phyloP scores from a whole-genome alignment of 2,113 vertebrate species.

The Pao palembangensis region DNA sequence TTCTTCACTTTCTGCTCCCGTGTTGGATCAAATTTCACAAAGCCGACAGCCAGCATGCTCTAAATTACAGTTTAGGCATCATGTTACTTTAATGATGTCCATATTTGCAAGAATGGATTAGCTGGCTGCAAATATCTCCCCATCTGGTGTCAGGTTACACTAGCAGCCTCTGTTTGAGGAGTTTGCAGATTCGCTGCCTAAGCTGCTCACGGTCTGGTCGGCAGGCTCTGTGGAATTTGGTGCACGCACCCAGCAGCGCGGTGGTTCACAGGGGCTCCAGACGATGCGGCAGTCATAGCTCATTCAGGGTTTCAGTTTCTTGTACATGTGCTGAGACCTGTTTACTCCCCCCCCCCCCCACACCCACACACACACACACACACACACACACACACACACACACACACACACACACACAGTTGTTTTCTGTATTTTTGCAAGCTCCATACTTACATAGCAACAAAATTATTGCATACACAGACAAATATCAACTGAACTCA shows the following conservation, averaged over 20 bases:
- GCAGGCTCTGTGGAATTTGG: constrained; percentile 61
- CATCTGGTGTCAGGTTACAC: constrained; percentile 43
- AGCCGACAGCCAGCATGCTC: constrained; percentile 30
- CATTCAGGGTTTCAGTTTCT: too few species aligned
- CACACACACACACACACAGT: too few species aligned
- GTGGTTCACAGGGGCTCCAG: constrained; percentile 57
- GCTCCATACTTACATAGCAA: too few species aligned
- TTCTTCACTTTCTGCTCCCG: constrained; percentile 48
- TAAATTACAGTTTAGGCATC: constrained; percentile 25
- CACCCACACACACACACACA: too few species aligned
- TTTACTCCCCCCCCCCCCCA: too few species aligned
- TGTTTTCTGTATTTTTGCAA: too few species aligned
- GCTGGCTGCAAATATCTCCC: constrained; percentile 11
- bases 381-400: too few species aligned
- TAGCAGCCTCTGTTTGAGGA: constrained; percentile 47
- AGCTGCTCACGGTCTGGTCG: constrained; percentile 32
- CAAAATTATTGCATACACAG: too few species aligned
- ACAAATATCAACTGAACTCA: not conserved
- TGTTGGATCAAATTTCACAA: constrained; percentile 54
- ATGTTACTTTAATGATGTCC: constrained; percentile 43
- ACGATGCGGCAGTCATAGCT: too few species aligned
- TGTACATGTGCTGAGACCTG: too few species aligned
- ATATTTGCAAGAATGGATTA: constrained; percentile 43
- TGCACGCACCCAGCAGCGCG: constrained; percentile 41
- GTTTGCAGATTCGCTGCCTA: constrained; percentile 30